phyloP scores from a whole-genome alignment of 2,113 vertebrate genomes.

The Scartelaos histophorus region DNA sequence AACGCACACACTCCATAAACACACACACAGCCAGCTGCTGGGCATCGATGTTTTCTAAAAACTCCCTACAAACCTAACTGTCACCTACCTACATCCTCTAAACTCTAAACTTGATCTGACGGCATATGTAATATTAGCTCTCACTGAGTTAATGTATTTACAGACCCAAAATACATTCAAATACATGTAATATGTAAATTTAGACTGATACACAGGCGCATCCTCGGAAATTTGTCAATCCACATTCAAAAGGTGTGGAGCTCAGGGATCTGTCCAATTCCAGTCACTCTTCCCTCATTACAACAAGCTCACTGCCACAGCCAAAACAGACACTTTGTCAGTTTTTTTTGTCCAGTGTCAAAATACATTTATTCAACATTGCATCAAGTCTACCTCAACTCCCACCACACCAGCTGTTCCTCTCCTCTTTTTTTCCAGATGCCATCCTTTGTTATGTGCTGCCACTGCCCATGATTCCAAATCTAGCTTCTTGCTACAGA shows the following conservation, averaged over 20 bases:
- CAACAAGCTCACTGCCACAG: slow-evolving; percentile 57
- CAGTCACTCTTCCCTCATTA: slow-evolving; percentile 34
- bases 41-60: slow-evolving; percentile 40
- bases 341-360: slow-evolving; percentile 47
- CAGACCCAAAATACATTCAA: background rate
- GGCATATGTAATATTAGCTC: background rate
- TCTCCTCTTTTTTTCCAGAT: slow-evolving; percentile 32
- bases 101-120: background rate
- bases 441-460: slow-evolving; percentile 19
- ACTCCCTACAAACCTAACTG: slow-evolving; percentile 3
- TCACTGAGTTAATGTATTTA: background rate
- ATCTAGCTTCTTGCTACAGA: slow-evolving; percentile 23
- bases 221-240: background rate
- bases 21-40: slow-evolving; percentile 34
- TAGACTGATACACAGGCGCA: too few species aligned
- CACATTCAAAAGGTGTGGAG: background rate
- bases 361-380: slow-evolving; percentile 48
- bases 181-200: background rate
- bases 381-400: slow-evolving; percentile 42
- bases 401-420: slow-evolving; percentile 61
- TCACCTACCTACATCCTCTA: background rate
- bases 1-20: slow-evolving; percentile 44
- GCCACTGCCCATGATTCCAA: slow-evolving; percentile 20
- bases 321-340: slow-evolving; percentile 50
- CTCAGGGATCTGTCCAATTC: background rate